Conservation (phyloP, 2,888 invertebrate genomes). For the Eupithecia subfuscata region DNA sequence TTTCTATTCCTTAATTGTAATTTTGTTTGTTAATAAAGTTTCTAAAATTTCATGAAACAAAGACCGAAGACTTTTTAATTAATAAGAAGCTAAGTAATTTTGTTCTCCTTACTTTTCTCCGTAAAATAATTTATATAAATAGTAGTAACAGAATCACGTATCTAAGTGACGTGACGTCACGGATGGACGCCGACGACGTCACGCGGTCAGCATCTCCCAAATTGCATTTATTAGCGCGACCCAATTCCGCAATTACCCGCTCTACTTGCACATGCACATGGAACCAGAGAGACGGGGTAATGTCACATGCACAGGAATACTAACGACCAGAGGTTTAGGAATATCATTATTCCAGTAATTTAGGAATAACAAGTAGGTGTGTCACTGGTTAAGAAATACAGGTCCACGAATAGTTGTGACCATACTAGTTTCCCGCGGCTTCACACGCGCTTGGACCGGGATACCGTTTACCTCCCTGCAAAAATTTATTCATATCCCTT, state of each 20-base stretch:
- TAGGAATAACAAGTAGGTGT: neutral
- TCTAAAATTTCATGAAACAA: neutral
- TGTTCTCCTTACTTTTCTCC: neutral
- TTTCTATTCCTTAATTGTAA: neutral
- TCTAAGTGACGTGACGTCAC: slow-evolving; percentile 33
- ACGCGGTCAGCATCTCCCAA: slow-evolving; percentile 36
- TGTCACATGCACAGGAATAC: neutral
- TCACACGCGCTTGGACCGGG: too few species aligned
- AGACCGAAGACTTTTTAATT: neutral
- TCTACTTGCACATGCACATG: slow-evolving; percentile 20
- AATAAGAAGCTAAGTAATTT: neutral
- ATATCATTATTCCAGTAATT: neutral
- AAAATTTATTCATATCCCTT: neutral
- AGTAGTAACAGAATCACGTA: slow-evolving; percentile 11
- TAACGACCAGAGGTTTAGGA: neutral
- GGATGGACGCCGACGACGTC: slow-evolving; percentile 31
- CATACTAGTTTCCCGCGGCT: too few species aligned
- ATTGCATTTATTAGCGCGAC: slow-evolving; percentile 42
- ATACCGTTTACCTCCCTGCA: too few species aligned
- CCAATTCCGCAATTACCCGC: slow-evolving; percentile 32
- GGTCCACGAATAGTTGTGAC: neutral
- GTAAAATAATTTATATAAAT: neutral
- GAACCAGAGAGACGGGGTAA: neutral
- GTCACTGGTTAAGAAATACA: neutral
- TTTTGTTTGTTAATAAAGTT: neutral